Base-by-base conservation (phyloP, 2,797 vertebrate species). In the Eleutherodactylus coqui region DNA sequence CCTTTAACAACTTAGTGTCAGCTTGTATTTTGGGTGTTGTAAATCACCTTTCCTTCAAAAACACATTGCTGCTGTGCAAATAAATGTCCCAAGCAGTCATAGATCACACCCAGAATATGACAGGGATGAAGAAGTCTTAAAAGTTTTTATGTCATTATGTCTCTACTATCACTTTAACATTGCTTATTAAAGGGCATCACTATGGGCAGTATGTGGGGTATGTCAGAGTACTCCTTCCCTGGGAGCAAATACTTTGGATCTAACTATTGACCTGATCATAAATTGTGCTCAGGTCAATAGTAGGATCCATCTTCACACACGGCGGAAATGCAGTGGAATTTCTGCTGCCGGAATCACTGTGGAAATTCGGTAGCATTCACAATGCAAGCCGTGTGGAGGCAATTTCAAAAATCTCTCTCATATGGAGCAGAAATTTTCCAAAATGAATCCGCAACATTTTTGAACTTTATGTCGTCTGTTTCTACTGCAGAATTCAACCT, bases 1-100 rank as follows among this genome's bases (percentile, higher is more conserved):
- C 58, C 13, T 81, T 75, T 53, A 81, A 53, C 27, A 16, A 55
- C 70, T 51, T 76, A 67, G 78, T n/a, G 70, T 86, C 85, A 82
- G 29, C 34, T 55, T 75, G 76, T 69, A 70, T 34, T 77, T 51
- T 82, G 0, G 7, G 32, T 32, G 69, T 75, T 53, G 53, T 76
- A 82, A 85, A 80, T 60, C 82, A 86, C 69, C 45, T 11, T 14
- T 81, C 34, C 75, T 55, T 51, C 27, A 45, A 41, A 78, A 49
- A 34, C 21, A 49, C 10, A 36, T 11, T 43, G 43, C n/a, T 43
- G 27, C 34, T 55, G 41, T 43, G 51, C 13, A 43, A 9, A 10
- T 72, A 24, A 21, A 36, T 53, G 36, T 11, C 14, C 13, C 8
- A 3, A 51, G 13, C 43, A 75, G 41, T 73, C 27, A 27, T 16